Conservation (phyloP, 2,113 vertebrate species). For the Platysternon megacephalum region DNA sequence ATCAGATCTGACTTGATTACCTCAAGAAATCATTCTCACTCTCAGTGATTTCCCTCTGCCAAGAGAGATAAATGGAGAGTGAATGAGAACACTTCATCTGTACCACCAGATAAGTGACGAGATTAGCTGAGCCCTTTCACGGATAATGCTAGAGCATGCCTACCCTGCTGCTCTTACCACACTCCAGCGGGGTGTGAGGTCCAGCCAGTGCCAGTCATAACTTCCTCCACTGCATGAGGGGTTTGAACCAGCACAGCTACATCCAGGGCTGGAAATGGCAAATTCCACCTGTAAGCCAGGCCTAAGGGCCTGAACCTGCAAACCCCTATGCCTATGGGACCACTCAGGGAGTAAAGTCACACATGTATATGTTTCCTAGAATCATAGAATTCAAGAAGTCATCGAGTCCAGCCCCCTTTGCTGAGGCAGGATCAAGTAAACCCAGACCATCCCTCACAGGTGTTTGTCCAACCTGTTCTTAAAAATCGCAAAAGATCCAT, state of each 20-base stretch:
- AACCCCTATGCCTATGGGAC: neutral
- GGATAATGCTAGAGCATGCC: neutral
- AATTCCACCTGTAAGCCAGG: neutral
- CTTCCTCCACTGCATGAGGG: neutral
- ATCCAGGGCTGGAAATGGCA: accelerated
- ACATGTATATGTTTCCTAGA: no score
- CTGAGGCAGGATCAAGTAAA: no score
- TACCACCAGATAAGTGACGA: accelerated
- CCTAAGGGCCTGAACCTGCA: neutral
- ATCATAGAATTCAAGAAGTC: no score
- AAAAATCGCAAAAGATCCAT: no score
- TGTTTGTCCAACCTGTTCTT: no score
- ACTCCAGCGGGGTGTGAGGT: neutral
- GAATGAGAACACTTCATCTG: neutral
- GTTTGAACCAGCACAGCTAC: neutral
- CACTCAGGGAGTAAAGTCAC: no score
- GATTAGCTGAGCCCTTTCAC: neutral
- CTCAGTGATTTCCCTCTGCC: neutral
- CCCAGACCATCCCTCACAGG: no score
- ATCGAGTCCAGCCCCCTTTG: no score
- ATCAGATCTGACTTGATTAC: conserved; percentile 40
- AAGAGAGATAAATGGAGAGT: conserved; percentile 9
- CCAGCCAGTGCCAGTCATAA: accelerated
- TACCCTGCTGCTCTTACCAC: neutral
- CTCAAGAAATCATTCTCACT: neutral